Percentiles rank a stretch among this genome's conserved stretches.
Evolutionary conservation across 2,888 invertebrate species (phyloP).

Genomic region (Scaeva pyrastri): DNA sequence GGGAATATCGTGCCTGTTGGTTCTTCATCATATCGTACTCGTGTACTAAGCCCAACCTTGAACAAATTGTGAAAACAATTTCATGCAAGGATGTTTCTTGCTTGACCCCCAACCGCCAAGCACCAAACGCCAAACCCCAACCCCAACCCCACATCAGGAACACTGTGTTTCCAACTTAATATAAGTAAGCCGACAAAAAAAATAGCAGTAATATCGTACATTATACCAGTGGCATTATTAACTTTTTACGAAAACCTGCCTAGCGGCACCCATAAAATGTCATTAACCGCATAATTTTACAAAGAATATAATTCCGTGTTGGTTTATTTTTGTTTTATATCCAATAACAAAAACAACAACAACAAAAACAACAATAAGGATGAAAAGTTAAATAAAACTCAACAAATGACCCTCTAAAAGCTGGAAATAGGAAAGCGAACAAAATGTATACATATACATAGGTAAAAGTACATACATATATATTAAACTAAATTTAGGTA

Average conservation of each 20-base stretch:
- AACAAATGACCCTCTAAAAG: slow-evolving; percentile 38
- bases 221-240: slow-evolving; percentile 25
- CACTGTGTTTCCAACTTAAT: slow-evolving; percentile 13
- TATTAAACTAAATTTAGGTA: background rate
- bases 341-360: slow-evolving; percentile 6
- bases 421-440: slow-evolving; percentile 3
- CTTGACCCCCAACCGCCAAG: slow-evolving; percentile 7
- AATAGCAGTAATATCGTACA: slow-evolving; percentile 19
- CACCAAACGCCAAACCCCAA: too few relatives aligned
- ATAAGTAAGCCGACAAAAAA: background rate
- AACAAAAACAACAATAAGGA: background rate
- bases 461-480: too few relatives aligned
- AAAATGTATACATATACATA: too few relatives aligned
- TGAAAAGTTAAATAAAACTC: slow-evolving; percentile 29
- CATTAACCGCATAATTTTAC: slow-evolving; percentile 57
- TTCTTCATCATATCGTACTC: slow-evolving; percentile 14
- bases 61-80: slow-evolving; percentile 43
- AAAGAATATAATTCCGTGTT: slow-evolving; percentile 34
- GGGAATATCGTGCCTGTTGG: slow-evolving; percentile 10
- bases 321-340: slow-evolving; percentile 22
- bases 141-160: background rate
- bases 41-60: slow-evolving; percentile 24
- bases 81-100: slow-evolving; percentile 37
- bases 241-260: slow-evolving; percentile 27
- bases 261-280: slow-evolving; percentile 54